These are phyloP conservation scores for Drosophila percnosoma DNA, from an alignment of 2,888 invertebrate genomes.

Conservation along the genomic window DNA sequence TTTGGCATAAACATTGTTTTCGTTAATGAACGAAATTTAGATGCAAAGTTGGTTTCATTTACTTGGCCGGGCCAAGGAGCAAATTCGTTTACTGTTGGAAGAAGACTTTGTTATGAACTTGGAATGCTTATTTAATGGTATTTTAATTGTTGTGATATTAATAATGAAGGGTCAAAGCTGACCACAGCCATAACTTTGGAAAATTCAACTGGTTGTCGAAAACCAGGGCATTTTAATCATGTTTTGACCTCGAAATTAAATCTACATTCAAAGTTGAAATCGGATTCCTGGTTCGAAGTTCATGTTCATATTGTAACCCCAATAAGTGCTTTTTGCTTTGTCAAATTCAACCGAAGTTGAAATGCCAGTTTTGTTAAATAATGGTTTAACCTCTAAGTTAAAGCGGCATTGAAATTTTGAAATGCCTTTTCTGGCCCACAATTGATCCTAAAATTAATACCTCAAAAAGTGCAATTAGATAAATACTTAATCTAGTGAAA, in stretches of 20 bases:
- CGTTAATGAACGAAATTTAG: background rate
- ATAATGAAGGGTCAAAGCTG: background rate
- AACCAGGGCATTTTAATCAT: background rate
- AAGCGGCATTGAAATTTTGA: background rate
- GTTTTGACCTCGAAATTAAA: background rate
- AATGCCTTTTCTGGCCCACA: background rate
- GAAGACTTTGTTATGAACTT: background rate
- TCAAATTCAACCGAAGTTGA: background rate
- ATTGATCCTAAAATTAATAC: background rate
- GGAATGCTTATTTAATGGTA: background rate
- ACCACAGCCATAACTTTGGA: background rate
- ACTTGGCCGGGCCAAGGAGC: background rate
- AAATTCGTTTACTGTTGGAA: background rate
- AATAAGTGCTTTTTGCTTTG: background rate
- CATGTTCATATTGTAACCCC: background rate
- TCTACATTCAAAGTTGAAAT: background rate
- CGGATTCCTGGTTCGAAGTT: background rate
- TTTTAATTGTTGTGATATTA: background rate
- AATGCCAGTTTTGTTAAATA: background rate
- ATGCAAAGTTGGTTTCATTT: background rate
- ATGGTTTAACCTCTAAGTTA: background rate
- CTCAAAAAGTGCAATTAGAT: background rate
- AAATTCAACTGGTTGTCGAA: background rate
- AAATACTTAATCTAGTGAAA: background rate
- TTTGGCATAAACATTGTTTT: background rate